Percentiles rank a stretch among this genome's conserved stretches.
Conservation (phyloP, 2,113 vertebrate species). For the Pterocles orientalis region DNA sequence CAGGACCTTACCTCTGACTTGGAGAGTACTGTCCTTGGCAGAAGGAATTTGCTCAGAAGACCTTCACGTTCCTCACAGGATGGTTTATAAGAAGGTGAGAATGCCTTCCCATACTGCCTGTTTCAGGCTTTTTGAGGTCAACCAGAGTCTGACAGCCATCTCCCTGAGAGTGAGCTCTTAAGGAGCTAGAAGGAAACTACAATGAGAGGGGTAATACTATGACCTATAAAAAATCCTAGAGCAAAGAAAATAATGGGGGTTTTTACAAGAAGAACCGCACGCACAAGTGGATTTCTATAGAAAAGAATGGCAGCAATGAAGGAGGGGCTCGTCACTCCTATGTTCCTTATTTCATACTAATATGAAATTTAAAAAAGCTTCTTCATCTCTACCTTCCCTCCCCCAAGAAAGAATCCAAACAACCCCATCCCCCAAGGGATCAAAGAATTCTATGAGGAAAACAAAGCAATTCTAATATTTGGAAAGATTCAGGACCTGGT, state of each 20-base stretch:
- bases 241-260: background rate
- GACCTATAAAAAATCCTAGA: background rate
- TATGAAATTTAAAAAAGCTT: background rate
- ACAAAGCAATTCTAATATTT: background rate
- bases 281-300: background rate
- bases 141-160: background rate
- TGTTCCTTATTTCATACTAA: background rate
- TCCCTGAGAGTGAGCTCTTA: background rate
- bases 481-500: slow-evolving; percentile 65
- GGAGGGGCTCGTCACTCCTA: background rate
- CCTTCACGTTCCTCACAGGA: background rate
- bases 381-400: background rate
- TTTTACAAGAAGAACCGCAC: background rate
- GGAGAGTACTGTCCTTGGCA: background rate
- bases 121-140: background rate
- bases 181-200: background rate
- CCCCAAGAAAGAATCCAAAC: background rate
- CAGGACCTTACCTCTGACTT: background rate
- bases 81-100: background rate
- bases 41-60: background rate
- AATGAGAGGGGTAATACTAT: background rate
- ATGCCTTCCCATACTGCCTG: background rate
- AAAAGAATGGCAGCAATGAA: background rate
- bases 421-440: background rate
- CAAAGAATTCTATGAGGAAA: background rate